phyloP scores from a whole-genome alignment of 2,888 invertebrate genomes.

The Melanostoma mellinum region DNA sequence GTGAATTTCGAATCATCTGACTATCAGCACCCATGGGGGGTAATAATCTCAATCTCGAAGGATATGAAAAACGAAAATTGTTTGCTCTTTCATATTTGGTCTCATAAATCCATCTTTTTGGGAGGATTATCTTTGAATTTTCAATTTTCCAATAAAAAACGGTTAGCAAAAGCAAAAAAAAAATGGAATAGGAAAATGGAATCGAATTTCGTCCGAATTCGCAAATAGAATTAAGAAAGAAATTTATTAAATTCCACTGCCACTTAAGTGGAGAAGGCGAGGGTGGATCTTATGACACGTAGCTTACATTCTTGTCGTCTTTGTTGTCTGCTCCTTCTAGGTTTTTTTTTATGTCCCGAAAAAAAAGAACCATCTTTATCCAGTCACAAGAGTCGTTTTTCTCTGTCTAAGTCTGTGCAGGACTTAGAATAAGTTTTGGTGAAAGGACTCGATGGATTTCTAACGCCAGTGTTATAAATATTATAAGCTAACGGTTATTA shows the following conservation, averaged over 20 bases:
- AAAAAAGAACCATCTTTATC: no score
- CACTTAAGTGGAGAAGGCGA: no score
- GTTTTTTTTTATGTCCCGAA: no score
- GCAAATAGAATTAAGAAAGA: background rate
- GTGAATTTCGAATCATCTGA: constrained; percentile 3
- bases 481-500: constrained; percentile 52
- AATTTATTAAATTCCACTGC: background rate
- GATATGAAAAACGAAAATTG: constrained; percentile 33
- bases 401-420: background rate
- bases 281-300: no score
- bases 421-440: constrained; percentile 3
- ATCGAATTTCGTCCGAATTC: constrained; percentile 4
- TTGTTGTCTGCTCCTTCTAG: no score
- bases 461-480: constrained; percentile 34
- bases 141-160: background rate
- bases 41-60: constrained; percentile 28
- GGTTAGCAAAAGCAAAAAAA: background rate
- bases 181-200: background rate
- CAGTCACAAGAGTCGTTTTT: no score
- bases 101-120: constrained; percentile 46
- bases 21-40: background rate
- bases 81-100: constrained; percentile 43
- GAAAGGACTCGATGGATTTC: no score
- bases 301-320: no score
- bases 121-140: constrained; percentile 41